Base-by-base conservation (phyloP, 2,797 vertebrate species). In the Sphaeramia orbicularis region DNA sequence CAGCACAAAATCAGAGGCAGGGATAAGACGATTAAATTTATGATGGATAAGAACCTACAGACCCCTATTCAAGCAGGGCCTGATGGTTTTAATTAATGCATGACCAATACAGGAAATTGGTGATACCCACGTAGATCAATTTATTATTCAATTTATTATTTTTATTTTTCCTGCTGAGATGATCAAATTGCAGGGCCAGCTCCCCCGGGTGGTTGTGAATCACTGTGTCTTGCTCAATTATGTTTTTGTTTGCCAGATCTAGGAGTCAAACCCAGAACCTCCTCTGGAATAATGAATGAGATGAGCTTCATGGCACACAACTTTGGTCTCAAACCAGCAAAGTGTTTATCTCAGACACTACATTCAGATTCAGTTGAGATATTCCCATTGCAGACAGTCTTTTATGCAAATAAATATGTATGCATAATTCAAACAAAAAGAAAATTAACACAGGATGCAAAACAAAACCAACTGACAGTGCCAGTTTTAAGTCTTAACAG, bases 141-240 rank as follows among this genome's bases (percentile, higher is more conserved):
- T 41, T 48, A n/a, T 41, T 30, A n/a, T 24, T 24, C n/a, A n/a
- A n/a, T n/a, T n/a, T n/a, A n/a, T n/a, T n/a, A n/a, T n/a, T 24
- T 2, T 24, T 24, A 24, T 24, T 62, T 19, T 49, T 7, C 3
- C 14, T 58, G 6, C 15, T 38, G 0, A 2, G 43, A 16, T 30
- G 18, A 53, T 57, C 15, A 42, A 49, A 43, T 6, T 16, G 32
- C 37, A 49, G 21, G 21, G 16, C 57, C 45, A 51, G 12, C 18
- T 52, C 45, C 24, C 11, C 24, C 2, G 13, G 41, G 7, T 1
- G 0, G 24, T 1, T 37, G 8, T 66, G 6, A 16, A 51, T 51
- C 60, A 61, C 15, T 56, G 5, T 2, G 1, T 74, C n/a, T 66
- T 70, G 40, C 55, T 54, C 54, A 71, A 71, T n/a, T 43, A 51